Base-by-base conservation (phyloP, 2,113 vertebrate genomes). In the Xiphias gladius region DNA sequence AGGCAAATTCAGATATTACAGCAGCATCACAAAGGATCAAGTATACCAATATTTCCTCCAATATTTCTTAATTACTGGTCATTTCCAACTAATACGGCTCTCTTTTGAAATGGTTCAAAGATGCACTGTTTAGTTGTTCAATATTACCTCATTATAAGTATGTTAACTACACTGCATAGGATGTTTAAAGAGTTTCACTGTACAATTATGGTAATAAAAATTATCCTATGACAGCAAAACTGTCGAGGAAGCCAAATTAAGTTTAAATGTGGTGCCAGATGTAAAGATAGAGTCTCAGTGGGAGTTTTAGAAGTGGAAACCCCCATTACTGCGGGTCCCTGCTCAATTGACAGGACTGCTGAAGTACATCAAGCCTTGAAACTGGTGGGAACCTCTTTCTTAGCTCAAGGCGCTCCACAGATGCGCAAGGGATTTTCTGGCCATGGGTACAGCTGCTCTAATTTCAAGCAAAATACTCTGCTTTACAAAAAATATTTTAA, bases 291-390 rank as follows among this genome's bases (percentile, higher is more conserved):
- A 50, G 48, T 20, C 5, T 50, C 19, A 0, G 19, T 62, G 32
- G 28, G 28, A 73, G 63, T 59, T 54, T 62, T n/a, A 41, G 19
- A 64, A 76, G 57, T 28, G 61, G 10, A 61, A 73, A 14, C n/a
- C 12, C 17, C 5, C 30, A 63, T 61, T 57, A 55, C 35, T 32
- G 17, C 1, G 28, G 16, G 30, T 32, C 70, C 59, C 0, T 8
- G 59, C 48, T 39, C 20, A 48, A 62, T 20, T 37, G 26, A 46
- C 14, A 57, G 19, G 63, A 30, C 17, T 39, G 57, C 17, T 66
- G 50, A 61, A 28, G 22, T 66, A 24, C 64, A 69, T 61, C 13
- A 57, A 68, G 64, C 4, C 16, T 20, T 22, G 0, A 57, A 68
- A 67, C 17, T 13, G n/a, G 20, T 14, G 16, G 41, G 12, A 72